Evolutionary conservation across 2,888 invertebrate species (phyloP).

Genomic region (Hedychridium roseum): DNA sequence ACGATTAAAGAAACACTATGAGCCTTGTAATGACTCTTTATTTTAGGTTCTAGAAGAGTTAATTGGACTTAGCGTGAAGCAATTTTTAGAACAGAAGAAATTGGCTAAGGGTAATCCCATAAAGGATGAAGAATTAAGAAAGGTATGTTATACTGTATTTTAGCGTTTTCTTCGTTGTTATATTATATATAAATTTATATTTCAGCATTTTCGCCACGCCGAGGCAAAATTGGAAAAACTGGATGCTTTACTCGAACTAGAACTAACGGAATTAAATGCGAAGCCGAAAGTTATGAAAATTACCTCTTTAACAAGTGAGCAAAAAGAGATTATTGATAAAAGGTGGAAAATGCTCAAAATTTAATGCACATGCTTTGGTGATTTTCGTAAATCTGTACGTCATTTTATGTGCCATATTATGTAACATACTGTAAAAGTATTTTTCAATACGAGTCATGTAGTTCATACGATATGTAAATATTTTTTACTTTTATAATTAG

Average conservation of each 20-base stretch:
- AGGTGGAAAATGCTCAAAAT: conserved; percentile 10
- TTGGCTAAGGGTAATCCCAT: conserved; percentile 47
- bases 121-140: conserved; percentile 44
- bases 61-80: conserved; percentile 47
- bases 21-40: background rate
- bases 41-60: conserved; percentile 49
- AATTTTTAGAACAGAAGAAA: conserved; percentile 51
- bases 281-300: conserved; percentile 37
- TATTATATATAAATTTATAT: conserved; percentile 5
- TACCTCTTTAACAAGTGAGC: conserved; percentile 32
- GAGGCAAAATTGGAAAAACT: conserved; percentile 43
- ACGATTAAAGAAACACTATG: background rate
- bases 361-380: background rate
- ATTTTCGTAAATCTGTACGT: no score
- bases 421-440: no score
- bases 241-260: conserved; percentile 48
- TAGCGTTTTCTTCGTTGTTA: conserved; percentile 1
- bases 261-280: conserved; percentile 36
- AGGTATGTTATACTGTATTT: conserved; percentile 28
- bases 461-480: background rate
- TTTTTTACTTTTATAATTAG: background rate
- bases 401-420: no score
- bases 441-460: background rate
- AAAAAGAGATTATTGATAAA: conserved; percentile 33
- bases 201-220: conserved; percentile 46